These are phyloP conservation scores for Menidia menidia DNA, from an alignment of 2,797 vertebrate genomes.

Conservation along the genomic window DNA sequence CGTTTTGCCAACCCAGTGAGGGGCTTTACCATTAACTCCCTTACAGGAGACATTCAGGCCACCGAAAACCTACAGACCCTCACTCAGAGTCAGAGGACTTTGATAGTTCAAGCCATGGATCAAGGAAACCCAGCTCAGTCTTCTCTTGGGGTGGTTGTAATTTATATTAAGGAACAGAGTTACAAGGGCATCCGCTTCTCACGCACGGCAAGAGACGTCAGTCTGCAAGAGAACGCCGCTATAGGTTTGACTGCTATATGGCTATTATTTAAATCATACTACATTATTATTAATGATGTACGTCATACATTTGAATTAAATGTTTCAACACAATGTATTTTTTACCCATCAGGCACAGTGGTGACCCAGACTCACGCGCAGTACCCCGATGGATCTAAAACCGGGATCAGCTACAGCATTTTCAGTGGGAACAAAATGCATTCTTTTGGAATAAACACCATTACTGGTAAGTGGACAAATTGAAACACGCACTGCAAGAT, in stretches of 20 bases:
- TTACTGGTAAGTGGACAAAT: conserved; percentile 83
- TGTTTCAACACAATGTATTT: conserved; percentile 19
- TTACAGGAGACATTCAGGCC: conserved; percentile 93
- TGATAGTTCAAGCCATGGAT: conserved; percentile 94
- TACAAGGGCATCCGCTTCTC: conserved; percentile 91
- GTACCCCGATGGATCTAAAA: conserved; percentile 87
- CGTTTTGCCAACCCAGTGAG: conserved; percentile 87
- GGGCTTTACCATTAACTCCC: conserved; percentile 92
- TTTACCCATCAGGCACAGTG: conserved; percentile 83
- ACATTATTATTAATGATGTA: not conserved
- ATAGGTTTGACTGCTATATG: conserved; percentile 82
- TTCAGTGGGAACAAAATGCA: conserved; percentile 92
- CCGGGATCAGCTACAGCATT: conserved; percentile 92
- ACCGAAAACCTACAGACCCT: conserved; percentile 84
- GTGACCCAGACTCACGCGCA: conserved; percentile 87
- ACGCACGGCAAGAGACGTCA: conserved; percentile 85
- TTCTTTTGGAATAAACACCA: conserved; percentile 90
- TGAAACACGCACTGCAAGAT: not conserved
- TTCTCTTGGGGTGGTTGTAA: conserved; percentile 90
- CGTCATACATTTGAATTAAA: not conserved
- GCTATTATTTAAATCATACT: not conserved
- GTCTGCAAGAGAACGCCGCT: conserved; percentile 90
- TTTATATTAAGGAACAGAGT: conserved; percentile 90
- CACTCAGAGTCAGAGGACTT: conserved; percentile 87
- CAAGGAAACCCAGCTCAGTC: conserved; percentile 92